These are phyloP conservation scores for Nomada goodeniana DNA, from an alignment of 2,888 invertebrate species.

Conservation along the genomic window DNA sequence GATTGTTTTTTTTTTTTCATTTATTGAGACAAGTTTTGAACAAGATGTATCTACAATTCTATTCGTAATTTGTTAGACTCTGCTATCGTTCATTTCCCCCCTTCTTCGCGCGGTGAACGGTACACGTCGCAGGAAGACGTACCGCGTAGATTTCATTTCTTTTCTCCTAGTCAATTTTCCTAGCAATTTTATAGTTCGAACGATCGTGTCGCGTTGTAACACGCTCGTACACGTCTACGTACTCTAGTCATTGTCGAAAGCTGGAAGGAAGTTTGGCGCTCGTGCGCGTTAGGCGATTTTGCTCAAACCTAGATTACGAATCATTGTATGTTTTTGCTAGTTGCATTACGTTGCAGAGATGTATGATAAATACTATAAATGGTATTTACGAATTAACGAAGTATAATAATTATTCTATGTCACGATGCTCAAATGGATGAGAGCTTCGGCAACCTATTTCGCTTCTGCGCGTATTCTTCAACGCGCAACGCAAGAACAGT, in stretches of 20 bases:
- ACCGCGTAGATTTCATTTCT: not conserved
- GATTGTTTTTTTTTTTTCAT: constrained; percentile 1
- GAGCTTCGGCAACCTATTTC: not conserved
- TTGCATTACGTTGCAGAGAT: constrained; percentile 71
- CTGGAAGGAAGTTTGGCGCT: constrained; percentile 61
- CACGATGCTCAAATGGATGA: constrained; percentile 55
- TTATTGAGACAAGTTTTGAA: not conserved
- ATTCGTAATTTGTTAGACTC: too few relatives aligned
- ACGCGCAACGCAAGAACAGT: too few relatives aligned
- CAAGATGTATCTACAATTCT: not conserved
- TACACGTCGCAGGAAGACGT: not conserved
- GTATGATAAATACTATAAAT: constrained; percentile 72
- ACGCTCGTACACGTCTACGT: constrained; percentile 63
- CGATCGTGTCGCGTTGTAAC: constrained; percentile 48
- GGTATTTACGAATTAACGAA: constrained; percentile 77
- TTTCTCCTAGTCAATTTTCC: not conserved
- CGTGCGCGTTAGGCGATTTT: constrained; percentile 76
- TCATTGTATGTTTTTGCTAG: constrained; percentile 72
- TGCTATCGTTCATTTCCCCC: not conserved
- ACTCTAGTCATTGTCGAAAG: constrained; percentile 73
- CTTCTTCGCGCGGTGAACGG: not conserved
- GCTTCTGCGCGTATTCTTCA: not conserved
- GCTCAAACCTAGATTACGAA: constrained; percentile 79
- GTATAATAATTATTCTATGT: constrained; percentile 76
- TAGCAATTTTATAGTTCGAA: not conserved